A percentile compares a stretch with the other conserved stretches of the same genome.
phyloP scores from a whole-genome alignment of 2,797 vertebrate species.

The Molossus molossus region DNA sequence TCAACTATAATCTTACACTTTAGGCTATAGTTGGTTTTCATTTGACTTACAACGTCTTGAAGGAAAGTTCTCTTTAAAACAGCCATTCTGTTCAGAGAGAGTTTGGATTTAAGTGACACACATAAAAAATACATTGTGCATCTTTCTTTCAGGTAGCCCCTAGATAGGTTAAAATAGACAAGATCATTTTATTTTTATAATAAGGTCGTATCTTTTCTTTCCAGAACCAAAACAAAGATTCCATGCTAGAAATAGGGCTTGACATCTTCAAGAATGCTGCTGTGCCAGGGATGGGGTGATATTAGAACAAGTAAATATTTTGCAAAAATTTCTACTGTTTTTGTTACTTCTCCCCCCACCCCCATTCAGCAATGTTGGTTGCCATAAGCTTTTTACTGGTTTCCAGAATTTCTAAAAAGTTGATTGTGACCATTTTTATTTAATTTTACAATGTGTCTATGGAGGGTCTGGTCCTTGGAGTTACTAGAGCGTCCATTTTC shows the following conservation, averaged over 20 bases:
- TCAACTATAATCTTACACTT: neutral
- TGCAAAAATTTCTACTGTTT: neutral
- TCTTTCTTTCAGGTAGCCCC: neutral
- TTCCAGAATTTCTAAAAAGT: neutral
- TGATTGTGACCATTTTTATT: neutral
- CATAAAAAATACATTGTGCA: neutral
- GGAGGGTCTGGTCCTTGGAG: neutral
- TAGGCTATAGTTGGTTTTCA: neutral
- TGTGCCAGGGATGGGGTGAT: neutral
- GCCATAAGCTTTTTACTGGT: neutral
- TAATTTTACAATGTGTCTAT: neutral
- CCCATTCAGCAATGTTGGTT: neutral
- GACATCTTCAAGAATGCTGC: neutral
- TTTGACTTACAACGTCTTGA: neutral
- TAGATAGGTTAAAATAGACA: neutral
- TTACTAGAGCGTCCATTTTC: neutral
- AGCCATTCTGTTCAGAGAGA: neutral
- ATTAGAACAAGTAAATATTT: neutral
- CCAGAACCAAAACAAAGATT: neutral
- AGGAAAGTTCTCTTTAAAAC: neutral
- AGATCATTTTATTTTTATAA: too few species aligned
- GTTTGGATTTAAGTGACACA: neutral
- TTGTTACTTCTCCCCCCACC: neutral
- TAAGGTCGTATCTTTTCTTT: neutral
- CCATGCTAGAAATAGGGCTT: neutral